Conservation (phyloP, 2,113 vertebrate genomes). For the Pterocles gutturalis region DNA sequence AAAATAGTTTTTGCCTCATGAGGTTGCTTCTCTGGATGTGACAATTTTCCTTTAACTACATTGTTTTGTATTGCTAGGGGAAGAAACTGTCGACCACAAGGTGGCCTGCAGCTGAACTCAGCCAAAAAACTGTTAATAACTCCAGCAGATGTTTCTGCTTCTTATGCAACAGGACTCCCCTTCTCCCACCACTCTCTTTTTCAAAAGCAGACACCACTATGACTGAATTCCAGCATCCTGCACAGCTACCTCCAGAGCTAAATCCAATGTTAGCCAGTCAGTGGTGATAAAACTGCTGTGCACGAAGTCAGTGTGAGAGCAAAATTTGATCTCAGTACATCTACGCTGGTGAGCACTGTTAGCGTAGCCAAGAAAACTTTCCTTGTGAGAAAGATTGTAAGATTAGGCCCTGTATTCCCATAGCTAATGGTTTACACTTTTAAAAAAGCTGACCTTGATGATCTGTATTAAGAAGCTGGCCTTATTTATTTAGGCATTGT, state of each 20-base stretch:
- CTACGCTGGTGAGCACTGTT: not conserved
- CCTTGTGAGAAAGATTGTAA: not conserved
- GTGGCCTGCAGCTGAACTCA: slow-evolving; percentile 74
- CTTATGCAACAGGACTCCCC: slow-evolving; percentile 59
- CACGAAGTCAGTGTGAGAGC: not conserved
- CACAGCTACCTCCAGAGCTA: not conserved
- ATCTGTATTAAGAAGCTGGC: not conserved
- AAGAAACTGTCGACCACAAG: slow-evolving; percentile 69
- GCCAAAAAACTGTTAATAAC: slow-evolving; percentile 76
- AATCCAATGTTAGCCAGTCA: not conserved
- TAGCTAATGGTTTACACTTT: not conserved
- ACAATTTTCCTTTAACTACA: slow-evolving; percentile 72
- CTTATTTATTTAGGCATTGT: not conserved
- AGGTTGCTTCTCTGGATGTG: slow-evolving; percentile 59
- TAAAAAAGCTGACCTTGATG: not conserved
- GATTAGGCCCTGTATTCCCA: not conserved
- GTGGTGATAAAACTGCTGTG: not conserved
- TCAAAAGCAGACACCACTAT: slow-evolving; percentile 41
- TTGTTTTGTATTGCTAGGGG: slow-evolving; percentile 72
- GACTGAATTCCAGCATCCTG: slow-evolving; percentile 46
- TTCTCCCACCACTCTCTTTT: slow-evolving; percentile 13
- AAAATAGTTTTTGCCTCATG: slow-evolving; percentile 68
- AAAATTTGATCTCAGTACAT: not conserved
- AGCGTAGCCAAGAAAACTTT: not conserved
- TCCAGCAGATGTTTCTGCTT: slow-evolving; percentile 75